Conservation (phyloP, 2,797 vertebrate species). For the Poeciliopsis gracilis region DNA sequence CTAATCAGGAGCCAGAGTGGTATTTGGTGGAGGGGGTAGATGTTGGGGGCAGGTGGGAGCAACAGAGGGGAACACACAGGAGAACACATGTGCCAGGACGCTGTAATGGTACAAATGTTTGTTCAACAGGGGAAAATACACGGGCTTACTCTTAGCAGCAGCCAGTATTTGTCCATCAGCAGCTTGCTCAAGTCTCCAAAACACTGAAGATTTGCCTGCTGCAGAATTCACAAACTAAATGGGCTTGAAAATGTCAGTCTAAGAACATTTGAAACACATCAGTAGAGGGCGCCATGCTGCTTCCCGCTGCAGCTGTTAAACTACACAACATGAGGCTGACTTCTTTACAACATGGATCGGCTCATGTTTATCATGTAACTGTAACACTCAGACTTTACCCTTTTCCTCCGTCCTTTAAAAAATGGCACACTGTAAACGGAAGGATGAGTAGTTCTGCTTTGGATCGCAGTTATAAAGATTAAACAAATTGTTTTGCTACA, state of each 20-base stretch:
- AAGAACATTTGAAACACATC: constrained; percentile 50
- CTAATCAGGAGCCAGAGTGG: constrained; percentile 57
- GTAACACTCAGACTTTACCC: constrained; percentile 62
- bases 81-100: constrained; percentile 26
- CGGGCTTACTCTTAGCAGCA: constrained; percentile 45
- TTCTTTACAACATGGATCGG: constrained; percentile 53
- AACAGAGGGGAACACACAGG: constrained; percentile 30
- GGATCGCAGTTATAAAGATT: constrained; percentile 50
- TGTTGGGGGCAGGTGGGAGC: constrained; percentile 8
- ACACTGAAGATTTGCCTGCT: constrained; percentile 38
- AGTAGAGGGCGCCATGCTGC: constrained; percentile 72
- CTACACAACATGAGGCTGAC: constrained; percentile 48
- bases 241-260: constrained; percentile 25
- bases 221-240: constrained; percentile 31
- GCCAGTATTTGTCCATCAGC: constrained; percentile 58
- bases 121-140: constrained; percentile 35
- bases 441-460: constrained; percentile 39
- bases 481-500: constrained; percentile 29
- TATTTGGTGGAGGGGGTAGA: constrained; percentile 17
- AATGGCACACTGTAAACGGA: constrained; percentile 61
- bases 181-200: constrained; percentile 34
- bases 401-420: constrained; percentile 62
- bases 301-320: constrained; percentile 21
- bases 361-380: constrained; percentile 68
- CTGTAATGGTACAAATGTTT: constrained; percentile 35